A percentile compares a stretch with the other conserved stretches of the same genome.
phyloP scores from a whole-genome alignment of 2,797 vertebrate genomes.

The Erpetoichthys calabaricus region DNA sequence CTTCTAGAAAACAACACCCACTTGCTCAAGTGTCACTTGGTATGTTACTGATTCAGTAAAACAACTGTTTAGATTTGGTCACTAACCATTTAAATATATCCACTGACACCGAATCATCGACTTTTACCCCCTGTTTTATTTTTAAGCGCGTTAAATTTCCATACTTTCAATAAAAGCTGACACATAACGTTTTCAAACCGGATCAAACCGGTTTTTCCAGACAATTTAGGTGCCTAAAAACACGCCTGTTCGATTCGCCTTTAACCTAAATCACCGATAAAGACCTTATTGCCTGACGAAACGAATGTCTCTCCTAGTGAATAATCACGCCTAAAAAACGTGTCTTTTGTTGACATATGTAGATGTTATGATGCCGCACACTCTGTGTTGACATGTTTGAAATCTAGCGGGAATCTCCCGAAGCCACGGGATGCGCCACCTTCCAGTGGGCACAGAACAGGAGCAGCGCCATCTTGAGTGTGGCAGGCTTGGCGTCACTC shows the following conservation, averaged over 20 bases:
- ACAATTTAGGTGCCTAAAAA: constrained; percentile 24
- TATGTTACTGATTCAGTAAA: no score
- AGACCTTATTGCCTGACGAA: no score
- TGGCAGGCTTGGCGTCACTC: neutral
- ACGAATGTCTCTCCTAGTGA: no score
- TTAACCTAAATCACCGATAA: no score
- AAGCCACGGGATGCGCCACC: neutral
- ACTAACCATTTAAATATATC: no score
- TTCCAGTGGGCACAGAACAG: neutral
- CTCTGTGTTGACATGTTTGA: constrained; percentile 2
- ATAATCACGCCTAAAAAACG: no score
- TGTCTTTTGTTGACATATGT: no score
- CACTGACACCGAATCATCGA: no score
- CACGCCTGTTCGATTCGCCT: constrained; percentile 19
- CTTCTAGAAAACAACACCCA: constrained; percentile 1
- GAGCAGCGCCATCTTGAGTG: neutral
- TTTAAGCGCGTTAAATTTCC: neutral
- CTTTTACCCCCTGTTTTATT: neutral
- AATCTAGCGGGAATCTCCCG: neutral
- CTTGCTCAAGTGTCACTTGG: no score
- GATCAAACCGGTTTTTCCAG: constrained; percentile 9
- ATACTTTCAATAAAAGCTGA: neutral
- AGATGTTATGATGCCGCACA: no score
- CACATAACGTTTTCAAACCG: neutral
- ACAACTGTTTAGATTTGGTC: no score